These are phyloP conservation scores for Candidula unifasciata DNA, from an alignment of 2,888 invertebrate species.

Conservation along the genomic window DNA sequence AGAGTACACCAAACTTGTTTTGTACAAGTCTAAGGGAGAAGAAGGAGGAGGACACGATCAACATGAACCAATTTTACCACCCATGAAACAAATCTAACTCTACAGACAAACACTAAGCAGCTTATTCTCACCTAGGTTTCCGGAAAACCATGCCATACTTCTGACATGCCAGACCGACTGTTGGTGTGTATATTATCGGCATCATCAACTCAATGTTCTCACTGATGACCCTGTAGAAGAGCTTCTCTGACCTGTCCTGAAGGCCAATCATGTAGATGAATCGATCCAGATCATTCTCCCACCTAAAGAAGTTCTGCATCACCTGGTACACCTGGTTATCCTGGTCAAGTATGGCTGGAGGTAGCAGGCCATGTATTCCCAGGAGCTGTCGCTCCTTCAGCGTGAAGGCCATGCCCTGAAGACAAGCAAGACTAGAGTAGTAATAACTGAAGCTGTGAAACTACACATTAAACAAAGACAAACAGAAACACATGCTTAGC, in stretches of 20 bases:
- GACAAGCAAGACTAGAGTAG: background rate
- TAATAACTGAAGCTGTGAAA: background rate
- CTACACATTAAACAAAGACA: background rate
- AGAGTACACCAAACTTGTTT: too few species aligned
- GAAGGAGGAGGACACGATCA: too few species aligned
- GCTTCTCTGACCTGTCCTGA: constrained; percentile 94
- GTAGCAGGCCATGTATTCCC: constrained; percentile 96
- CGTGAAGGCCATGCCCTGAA: constrained; percentile 94
- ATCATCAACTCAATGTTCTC: constrained; percentile 93
- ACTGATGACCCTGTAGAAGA: constrained; percentile 93
- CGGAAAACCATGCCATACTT: constrained; percentile 94
- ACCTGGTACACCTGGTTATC: constrained; percentile 84
- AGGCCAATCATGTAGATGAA: constrained; percentile 76
- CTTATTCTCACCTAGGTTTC: constrained; percentile 84
- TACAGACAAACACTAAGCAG: too few species aligned
- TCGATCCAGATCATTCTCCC: constrained; percentile 83
- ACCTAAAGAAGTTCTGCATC: constrained; percentile 80
- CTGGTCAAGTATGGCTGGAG: constrained; percentile 89
- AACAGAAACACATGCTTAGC: background rate
- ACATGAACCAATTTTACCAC: too few species aligned
- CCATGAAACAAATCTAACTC: too few species aligned
- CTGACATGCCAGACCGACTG: constrained; percentile 97
- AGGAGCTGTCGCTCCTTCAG: constrained; percentile 94
- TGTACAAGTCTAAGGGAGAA: too few species aligned
- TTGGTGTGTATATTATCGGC: constrained; percentile 99